phyloP scores from a whole-genome alignment of 1,140 invertebrate species.

The Aradophagus sp. region DNA sequence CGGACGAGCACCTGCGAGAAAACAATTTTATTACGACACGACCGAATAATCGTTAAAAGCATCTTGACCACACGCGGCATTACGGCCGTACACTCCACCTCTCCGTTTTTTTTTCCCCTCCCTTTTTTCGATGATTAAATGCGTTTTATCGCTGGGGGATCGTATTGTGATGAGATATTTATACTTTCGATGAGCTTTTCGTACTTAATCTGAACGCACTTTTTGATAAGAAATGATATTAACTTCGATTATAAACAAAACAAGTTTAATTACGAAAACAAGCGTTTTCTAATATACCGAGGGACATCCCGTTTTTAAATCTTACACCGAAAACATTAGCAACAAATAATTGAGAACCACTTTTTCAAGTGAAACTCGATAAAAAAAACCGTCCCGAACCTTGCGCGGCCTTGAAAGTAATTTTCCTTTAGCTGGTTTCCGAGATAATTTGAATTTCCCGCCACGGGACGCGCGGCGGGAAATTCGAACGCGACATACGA shows the following conservation, averaged over 20 bases:
- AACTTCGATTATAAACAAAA: background rate
- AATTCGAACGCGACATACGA: slow-evolving; percentile 2
- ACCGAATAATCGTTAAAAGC: background rate
- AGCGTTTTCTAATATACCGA: too few species aligned
- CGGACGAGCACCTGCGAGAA: background rate
- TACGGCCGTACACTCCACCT: background rate
- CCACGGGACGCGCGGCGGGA: slow-evolving; percentile 2
- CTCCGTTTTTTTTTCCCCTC: too few species aligned
- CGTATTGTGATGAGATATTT: background rate
- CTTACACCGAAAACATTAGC: too few species aligned
- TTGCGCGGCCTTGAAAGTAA: too few species aligned
- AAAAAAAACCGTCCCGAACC: too few species aligned
- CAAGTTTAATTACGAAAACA: too few species aligned
- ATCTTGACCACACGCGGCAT: background rate
- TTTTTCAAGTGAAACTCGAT: too few species aligned
- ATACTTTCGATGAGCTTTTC: background rate
- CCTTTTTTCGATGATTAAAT: slow-evolving; percentile 9
- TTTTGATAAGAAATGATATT: too few species aligned
- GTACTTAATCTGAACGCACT: too few species aligned
- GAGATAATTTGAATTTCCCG: slow-evolving; percentile 12
- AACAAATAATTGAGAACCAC: too few species aligned
- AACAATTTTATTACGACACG: slow-evolving; percentile 5
- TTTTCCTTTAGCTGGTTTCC: background rate
- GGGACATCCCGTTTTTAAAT: too few species aligned
- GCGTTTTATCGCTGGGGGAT: background rate